These are phyloP conservation scores for Acronicta leporina DNA, from an alignment of 2,888 invertebrate species.

Conservation along the genomic window DNA sequence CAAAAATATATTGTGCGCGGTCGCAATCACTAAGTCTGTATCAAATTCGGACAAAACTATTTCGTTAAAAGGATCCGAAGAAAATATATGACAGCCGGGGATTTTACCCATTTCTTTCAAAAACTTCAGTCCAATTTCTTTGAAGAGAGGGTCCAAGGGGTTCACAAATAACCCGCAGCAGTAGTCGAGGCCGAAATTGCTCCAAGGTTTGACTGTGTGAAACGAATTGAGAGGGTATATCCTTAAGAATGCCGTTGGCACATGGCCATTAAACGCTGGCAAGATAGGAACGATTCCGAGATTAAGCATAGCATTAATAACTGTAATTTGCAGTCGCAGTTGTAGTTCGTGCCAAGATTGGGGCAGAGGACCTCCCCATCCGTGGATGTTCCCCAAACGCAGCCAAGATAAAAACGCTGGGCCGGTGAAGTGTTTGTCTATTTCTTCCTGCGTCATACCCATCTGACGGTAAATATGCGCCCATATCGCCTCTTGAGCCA, in stretches of 20 bases:
- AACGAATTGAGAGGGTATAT: constrained; percentile 92
- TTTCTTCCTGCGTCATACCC: constrained; percentile 93
- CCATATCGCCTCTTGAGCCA: constrained; percentile 97
- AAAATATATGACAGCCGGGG: constrained; percentile 91
- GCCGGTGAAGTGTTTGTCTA: constrained; percentile 95
- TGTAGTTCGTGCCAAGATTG: constrained; percentile 92
- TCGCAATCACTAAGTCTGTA: constrained; percentile 88
- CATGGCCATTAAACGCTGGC: constrained; percentile 97
- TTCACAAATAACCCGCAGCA: constrained; percentile 94
- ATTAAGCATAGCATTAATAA: constrained; percentile 92
- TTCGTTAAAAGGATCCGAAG: constrained; percentile 98
- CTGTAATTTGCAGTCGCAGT: constrained; percentile 91
- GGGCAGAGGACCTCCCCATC: constrained; percentile 96
- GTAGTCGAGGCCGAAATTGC: constrained; percentile 92
- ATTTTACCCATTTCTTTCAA: constrained; percentile 89
- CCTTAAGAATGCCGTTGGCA: constrained; percentile 93
- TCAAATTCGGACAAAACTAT: constrained; percentile 90
- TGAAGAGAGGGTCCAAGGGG: constrained; percentile 94
- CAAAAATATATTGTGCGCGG: constrained; percentile 92
- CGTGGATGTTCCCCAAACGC: constrained; percentile 98
- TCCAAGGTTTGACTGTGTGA: constrained; percentile 92
- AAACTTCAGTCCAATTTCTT: constrained; percentile 92
- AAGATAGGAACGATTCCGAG: constrained; percentile 96
- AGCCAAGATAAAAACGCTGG: constrained; percentile 98
- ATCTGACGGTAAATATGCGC: constrained; percentile 92